Percentiles rank a stretch among this genome's conserved stretches.
phyloP scores from a whole-genome alignment of 2,888 invertebrate genomes.

The Lochmaea crataegi region DNA sequence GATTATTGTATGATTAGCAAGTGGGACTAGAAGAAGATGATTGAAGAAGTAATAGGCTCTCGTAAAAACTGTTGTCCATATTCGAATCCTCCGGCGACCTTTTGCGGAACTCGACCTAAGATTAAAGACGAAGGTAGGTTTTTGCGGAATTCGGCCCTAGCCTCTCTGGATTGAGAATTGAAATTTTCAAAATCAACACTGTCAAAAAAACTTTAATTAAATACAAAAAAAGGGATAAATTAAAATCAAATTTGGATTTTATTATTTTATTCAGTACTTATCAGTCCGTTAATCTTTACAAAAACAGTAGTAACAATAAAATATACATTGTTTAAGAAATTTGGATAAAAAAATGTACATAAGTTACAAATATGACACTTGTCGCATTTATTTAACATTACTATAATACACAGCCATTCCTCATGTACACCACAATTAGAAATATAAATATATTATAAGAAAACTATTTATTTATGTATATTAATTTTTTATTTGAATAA shows the following conservation, averaged over 20 bases:
- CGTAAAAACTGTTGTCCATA: too few species aligned
- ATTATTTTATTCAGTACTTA: background rate
- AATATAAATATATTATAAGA: background rate
- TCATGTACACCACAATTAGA: conserved; percentile 9
- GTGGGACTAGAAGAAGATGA: too few species aligned
- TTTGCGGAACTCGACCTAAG: too few species aligned
- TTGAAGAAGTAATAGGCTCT: too few species aligned
- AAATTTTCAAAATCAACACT: too few species aligned
- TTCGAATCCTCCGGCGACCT: too few species aligned
- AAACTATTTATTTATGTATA: background rate
- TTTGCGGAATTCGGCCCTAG: too few species aligned
- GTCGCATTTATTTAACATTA: background rate
- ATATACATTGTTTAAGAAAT: background rate
- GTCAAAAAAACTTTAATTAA: too few species aligned
- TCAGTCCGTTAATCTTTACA: background rate
- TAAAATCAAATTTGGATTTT: background rate
- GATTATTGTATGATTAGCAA: too few species aligned
- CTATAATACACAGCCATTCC: background rate
- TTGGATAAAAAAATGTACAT: background rate
- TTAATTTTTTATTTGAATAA: conserved; percentile 3
- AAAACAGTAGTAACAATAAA: background rate
- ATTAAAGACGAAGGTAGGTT: too few species aligned
- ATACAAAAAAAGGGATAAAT: background rate
- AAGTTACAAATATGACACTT: background rate
- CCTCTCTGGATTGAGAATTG: background rate